Base-by-base conservation (phyloP, 2,113 vertebrate species). In the Solea senegalensis region DNA sequence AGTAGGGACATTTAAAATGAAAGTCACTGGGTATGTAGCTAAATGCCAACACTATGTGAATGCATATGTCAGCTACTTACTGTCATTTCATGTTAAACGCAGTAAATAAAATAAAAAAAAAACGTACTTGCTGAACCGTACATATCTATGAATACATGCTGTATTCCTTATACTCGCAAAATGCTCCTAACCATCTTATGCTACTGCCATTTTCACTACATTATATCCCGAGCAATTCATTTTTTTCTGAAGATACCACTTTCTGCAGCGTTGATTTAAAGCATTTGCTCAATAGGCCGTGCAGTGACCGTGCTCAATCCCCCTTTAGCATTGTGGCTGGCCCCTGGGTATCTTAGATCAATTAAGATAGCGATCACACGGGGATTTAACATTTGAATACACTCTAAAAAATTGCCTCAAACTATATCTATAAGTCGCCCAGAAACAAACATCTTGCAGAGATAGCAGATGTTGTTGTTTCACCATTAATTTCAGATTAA, bases 341-440 rank as follows among this genome's bases (percentile, higher is more conserved):
- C 52, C 71, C 65, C 16, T 48, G 13, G 55, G 50, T 46, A 78
- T 57, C 11, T 56, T 21, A 41, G 46, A 52, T 69, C 44, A 46
- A 53, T 73, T 57, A 8, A 16, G 48, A 14, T 9, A 39, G 55
- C 16, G 54, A 71, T 66, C 52, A 50, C 16, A 53, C 9, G 45
- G 14, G 1, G 28, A 48, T 68, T 43, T 3, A 14, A 44, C 28
- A 28, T 12, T 57, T 21, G 51, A 52, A 59, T 41, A 45, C 69
- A 16, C 40, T 59, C 4, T 64, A 12, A 49, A 28, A 21, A 54
- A 43, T 49, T 12, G 11, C 13, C 27, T 8, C 8, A 14, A 64
- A 61, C 50, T 67, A 16, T 55, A 11, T 44, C 8, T 21, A 27
- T 8, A 43, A 21, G 56, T 34, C 34, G 45, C 26, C 26, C 40